Evolutionary conservation across 2,888 invertebrate genomes (phyloP).

Genomic region (Cataglyphis albicans): DNA sequence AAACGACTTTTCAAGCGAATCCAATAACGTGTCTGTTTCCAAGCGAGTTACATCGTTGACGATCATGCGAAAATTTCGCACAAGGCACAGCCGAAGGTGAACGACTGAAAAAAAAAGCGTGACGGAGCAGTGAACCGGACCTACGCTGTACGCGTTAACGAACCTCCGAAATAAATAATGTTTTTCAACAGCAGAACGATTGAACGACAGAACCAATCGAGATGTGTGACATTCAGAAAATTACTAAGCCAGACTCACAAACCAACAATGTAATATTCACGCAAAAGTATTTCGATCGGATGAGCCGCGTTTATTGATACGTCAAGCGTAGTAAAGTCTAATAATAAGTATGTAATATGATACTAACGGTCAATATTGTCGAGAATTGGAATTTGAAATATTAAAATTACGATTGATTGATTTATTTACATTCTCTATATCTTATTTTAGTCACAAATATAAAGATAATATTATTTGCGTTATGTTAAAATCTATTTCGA

Average conservation of each 20-base stretch:
- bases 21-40: slow-evolving; percentile 15
- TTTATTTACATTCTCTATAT: background rate
- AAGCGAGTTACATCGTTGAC: background rate
- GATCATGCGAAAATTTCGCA: slow-evolving; percentile 38
- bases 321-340: background rate
- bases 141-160: slow-evolving; percentile 44
- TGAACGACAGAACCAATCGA: slow-evolving; percentile 40
- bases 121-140: slow-evolving; percentile 48
- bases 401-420: background rate
- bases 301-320: background rate
- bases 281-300: background rate
- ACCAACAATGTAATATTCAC: background rate
- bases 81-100: slow-evolving; percentile 36
- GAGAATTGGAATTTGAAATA: background rate
- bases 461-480: background rate
- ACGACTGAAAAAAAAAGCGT: slow-evolving; percentile 44
- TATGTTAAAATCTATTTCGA: background rate
- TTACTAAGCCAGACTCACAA: slow-evolving; percentile 30
- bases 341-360: background rate
- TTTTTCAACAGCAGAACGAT: slow-evolving; percentile 10
- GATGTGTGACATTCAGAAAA: slow-evolving; percentile 59
- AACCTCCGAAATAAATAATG: slow-evolving; percentile 68
- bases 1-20: background rate
- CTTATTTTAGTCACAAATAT: background rate
- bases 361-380: background rate